Base-by-base conservation (phyloP, 2,888 invertebrate genomes). In the Orthosia gracilis region DNA sequence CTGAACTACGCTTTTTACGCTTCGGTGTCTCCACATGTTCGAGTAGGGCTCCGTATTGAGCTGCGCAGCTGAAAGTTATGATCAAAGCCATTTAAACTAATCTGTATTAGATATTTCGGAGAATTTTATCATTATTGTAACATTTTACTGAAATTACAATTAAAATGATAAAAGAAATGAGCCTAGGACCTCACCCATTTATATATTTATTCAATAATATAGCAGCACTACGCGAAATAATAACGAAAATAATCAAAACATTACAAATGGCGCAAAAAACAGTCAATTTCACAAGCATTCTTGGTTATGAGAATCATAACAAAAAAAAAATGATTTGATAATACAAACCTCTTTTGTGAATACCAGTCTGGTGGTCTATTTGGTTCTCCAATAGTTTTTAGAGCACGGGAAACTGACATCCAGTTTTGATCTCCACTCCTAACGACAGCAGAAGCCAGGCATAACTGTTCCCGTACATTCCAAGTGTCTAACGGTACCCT, bases 341-440 rank as follows among this genome's bases (percentile, higher is more conserved):
- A 70, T 68, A 82, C 77, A 1, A 86, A 95, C 96, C 95, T 96
- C 80, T 96, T 96, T 90, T 98, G 98, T 0, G 98, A 98, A 91
- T 99, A 99, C 99, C 98, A 99, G 90, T 98, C 99, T 0, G 97
- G 94, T 0, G 98, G 98, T 74, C 98, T 96, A 85, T 97, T 97
- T 61, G 98, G 96, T 86, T 98, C 98, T 18, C 97, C 97, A 84
- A 98, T 97, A 18, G 98, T 97, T 95, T 98, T 98, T 15, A 99
- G 93, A 0, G 98, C 97, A 55, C 98, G 96, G 64, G 98, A 98
- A 2, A 99, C 98, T 0, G 98, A 98, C 97, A 98, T 98, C 99
- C 99, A 99, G 93, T 99, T 98, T 92, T 98, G 98, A 92, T 99
- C 99, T 0, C 99, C 99, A 89, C 98, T 98, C 89, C 98, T 97